Evolutionary conservation across 2,113 vertebrate species (phyloP).

Genomic region (Lepidothrix coronata): DNA sequence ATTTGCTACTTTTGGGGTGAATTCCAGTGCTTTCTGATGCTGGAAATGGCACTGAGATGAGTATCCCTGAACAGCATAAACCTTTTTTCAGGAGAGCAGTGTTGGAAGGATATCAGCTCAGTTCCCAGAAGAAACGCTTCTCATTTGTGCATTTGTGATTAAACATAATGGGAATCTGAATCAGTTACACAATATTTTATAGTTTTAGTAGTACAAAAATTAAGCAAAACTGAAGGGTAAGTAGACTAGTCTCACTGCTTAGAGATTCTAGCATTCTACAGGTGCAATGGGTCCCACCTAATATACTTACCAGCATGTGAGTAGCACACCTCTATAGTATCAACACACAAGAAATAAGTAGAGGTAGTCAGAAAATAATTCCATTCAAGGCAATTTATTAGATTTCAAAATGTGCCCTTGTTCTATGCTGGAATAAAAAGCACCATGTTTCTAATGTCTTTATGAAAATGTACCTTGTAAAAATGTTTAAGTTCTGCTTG

Average conservation of each 20-base stretch:
- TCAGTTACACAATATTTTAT: neutral
- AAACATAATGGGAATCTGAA: neutral
- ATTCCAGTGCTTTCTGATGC: neutral
- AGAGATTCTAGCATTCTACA: neutral
- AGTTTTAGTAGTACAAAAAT: neutral
- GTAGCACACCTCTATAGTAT: neutral
- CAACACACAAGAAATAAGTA: neutral
- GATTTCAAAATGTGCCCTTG: neutral
- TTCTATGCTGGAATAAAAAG: neutral
- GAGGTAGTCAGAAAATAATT: neutral
- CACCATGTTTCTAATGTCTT: neutral
- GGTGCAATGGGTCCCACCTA: neutral
- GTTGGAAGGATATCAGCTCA: neutral
- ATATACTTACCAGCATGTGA: neutral
- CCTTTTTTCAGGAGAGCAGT: neutral
- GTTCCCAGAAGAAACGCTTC: neutral
- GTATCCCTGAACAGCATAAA: neutral
- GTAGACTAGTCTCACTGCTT: neutral
- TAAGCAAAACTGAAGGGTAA: neutral
- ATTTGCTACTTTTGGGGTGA: neutral
- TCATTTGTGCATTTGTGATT: neutral
- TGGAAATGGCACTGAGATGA: neutral
- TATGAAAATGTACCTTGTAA: neutral
- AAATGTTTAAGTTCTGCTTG: neutral
- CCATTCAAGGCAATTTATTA: neutral